phyloP scores from a whole-genome alignment of 2,888 invertebrate genomes.

The Nemotelus pantherinus region DNA sequence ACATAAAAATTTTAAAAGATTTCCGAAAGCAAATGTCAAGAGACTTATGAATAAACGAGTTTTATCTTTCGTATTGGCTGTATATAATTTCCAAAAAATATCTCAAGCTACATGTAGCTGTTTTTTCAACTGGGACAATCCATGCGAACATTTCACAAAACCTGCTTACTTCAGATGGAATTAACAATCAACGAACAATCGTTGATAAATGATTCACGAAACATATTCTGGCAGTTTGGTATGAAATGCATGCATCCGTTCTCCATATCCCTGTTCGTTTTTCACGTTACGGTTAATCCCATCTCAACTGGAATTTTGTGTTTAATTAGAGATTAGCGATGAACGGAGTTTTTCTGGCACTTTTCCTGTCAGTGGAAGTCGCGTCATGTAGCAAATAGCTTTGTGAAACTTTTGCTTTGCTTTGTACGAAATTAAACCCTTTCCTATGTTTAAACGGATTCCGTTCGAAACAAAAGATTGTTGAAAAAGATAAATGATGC shows the following conservation, averaged over 20 bases:
- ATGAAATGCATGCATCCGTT: conserved; percentile 16
- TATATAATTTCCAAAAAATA: no score
- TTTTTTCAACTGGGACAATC: background rate
- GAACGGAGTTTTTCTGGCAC: conserved; percentile 26
- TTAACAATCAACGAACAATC: conserved; percentile 48
- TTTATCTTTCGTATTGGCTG: no score
- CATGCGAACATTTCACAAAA: background rate
- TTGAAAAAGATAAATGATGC: conserved; percentile 50
- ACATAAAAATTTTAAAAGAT: no score
- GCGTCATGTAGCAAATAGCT: background rate
- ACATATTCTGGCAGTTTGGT: conserved; percentile 21
- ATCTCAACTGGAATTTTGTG: conserved; percentile 45
- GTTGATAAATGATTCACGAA: conserved; percentile 48
- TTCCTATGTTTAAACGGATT: conserved; percentile 29
- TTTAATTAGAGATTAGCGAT: conserved; percentile 48
- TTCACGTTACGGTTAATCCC: conserved; percentile 28
- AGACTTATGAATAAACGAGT: no score
- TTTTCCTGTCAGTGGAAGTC: conserved; percentile 1
- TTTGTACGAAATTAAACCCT: conserved; percentile 42
- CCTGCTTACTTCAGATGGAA: conserved; percentile 40
- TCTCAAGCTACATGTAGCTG: no score
- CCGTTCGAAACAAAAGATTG: conserved; percentile 42
- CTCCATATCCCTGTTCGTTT: background rate
- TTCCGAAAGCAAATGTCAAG: no score
- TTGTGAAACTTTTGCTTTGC: conserved; percentile 7